These are phyloP conservation scores for Synaphobranchus kaupii DNA, from an alignment of 2,797 vertebrate genomes.

Conservation along the genomic window DNA sequence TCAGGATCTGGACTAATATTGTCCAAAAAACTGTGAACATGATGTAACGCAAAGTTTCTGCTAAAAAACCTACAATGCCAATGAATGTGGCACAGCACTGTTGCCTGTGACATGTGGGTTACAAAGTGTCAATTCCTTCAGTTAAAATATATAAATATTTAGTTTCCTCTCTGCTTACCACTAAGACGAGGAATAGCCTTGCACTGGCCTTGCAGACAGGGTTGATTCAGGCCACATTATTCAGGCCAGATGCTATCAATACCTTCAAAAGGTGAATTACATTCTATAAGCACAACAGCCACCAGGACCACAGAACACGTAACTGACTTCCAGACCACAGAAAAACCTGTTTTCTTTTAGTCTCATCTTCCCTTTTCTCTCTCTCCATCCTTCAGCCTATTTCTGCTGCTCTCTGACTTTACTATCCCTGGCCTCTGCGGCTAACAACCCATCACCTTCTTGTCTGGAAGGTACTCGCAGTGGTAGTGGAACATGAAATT, in stretches of 20 bases:
- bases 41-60: too few species aligned
- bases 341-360: not conserved
- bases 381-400: not conserved
- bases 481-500: constrained; percentile 58
- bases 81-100: not conserved
- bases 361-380: constrained; percentile 14
- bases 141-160: not conserved
- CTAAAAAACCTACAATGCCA: not conserved
- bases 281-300: not conserved
- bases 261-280: not conserved
- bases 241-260: not conserved
- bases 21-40: too few species aligned
- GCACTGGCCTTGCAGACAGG: not conserved
- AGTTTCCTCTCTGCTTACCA: not conserved
- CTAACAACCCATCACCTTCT: constrained; percentile 26
- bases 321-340: not conserved
- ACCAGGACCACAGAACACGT: not conserved
- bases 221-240: not conserved
- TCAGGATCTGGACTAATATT: not conserved
- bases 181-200: not conserved
- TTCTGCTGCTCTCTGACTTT: constrained; percentile 42
- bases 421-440: constrained; percentile 30
- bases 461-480: constrained; percentile 42
- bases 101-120: not conserved
- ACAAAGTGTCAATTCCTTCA: not conserved